Percentiles rank a stretch among this genome's conserved stretches.
These are phyloP conservation scores for Pagrus major DNA, from an alignment of 2,113 vertebrate genomes.

Conservation along the genomic window DNA sequence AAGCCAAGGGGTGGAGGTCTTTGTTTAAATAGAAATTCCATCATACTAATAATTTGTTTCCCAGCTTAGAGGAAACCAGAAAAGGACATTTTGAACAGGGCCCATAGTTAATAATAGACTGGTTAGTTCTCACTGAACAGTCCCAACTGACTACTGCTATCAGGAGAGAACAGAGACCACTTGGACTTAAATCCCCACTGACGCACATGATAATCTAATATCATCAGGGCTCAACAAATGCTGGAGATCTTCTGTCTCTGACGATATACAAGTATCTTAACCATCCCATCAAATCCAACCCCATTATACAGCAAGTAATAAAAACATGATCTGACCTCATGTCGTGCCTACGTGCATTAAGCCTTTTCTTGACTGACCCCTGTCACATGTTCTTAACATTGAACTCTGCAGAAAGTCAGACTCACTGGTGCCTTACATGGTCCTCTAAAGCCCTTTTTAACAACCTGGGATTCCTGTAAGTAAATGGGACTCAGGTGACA, in stretches of 20 bases:
- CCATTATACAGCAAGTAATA: constrained; percentile 13
- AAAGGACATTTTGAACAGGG: constrained; percentile 36
- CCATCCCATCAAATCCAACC: constrained; percentile 3
- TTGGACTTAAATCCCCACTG: constrained; percentile 49
- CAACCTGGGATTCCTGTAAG: not conserved
- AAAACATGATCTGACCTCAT: constrained; percentile 29
- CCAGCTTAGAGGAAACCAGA: constrained; percentile 49
- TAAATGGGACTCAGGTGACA: not conserved
- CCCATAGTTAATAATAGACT: constrained; percentile 67
- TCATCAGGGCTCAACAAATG: not conserved
- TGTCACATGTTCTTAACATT: constrained; percentile 27
- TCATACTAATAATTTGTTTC: constrained; percentile 42
- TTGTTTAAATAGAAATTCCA: constrained; percentile 39
- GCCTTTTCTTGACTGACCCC: constrained; percentile 4
- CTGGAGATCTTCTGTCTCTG: not conserved
- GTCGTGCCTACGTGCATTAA: not conserved
- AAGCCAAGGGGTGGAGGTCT: constrained; percentile 20
- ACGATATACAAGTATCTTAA: constrained; percentile 8
- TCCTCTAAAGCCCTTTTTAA: constrained; percentile 15
- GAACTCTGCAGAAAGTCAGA: constrained; percentile 25
- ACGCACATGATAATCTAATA: constrained; percentile 17
- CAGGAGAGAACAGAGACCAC: constrained; percentile 36
- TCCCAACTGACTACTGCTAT: constrained; percentile 53
- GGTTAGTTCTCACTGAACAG: constrained; percentile 53
- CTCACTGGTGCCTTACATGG: constrained; percentile 17